These are phyloP conservation scores for Cataglyphis livida DNA, from an alignment of 2,888 invertebrate genomes.

Conservation along the genomic window DNA sequence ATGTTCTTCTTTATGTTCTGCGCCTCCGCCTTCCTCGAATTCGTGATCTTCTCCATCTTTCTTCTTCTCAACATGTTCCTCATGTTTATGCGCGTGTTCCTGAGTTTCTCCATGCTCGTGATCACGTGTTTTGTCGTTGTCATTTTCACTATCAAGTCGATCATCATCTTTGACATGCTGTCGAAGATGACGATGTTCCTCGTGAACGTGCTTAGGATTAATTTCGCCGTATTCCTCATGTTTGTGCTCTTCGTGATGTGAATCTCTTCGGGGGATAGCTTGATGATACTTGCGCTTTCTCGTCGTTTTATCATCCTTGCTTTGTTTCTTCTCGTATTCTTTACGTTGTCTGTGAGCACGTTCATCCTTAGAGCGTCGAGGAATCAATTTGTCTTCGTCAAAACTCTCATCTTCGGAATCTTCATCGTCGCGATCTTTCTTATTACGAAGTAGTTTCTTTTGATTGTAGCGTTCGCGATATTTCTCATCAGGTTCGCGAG, in stretches of 20 bases:
- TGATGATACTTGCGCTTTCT: background rate
- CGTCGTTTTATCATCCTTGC: background rate
- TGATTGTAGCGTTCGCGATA: background rate
- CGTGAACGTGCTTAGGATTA: constrained; percentile 16
- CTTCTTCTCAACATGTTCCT: constrained; percentile 21
- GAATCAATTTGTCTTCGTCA: background rate
- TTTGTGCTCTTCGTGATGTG: background rate
- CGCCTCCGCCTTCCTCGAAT: constrained; percentile 79
- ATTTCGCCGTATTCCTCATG: constrained; percentile 3
- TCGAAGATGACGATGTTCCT: constrained; percentile 17
- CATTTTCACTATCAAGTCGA: background rate
- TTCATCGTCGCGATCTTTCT: constrained; percentile 1
- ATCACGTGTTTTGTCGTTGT: constrained; percentile 55
- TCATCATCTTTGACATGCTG: background rate
- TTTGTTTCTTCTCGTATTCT: background rate
- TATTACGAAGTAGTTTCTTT: background rate
- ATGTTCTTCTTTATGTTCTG: constrained; percentile 80
- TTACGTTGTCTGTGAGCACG: background rate
- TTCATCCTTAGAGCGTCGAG: background rate
- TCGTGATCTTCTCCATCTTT: constrained; percentile 57
- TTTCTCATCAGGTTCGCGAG: background rate
- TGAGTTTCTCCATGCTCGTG: constrained; percentile 47
- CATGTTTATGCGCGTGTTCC: constrained; percentile 41
- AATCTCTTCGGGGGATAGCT: background rate
- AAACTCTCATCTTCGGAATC: background rate